phyloP scores from a whole-genome alignment of 2,113 vertebrate species.

The Leptocoma aspasia region DNA sequence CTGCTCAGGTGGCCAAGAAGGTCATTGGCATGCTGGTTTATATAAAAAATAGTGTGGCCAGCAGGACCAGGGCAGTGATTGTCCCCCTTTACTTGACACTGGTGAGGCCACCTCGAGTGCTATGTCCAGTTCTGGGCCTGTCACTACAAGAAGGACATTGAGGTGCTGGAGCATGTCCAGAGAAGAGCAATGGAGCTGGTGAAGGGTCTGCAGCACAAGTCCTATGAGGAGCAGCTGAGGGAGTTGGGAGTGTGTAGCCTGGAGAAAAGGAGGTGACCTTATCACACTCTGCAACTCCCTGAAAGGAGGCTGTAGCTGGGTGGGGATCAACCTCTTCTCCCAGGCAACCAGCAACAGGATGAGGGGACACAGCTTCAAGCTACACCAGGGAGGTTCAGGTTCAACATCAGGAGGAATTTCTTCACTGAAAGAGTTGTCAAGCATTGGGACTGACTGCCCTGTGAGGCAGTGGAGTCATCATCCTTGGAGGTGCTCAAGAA shows the following conservation, averaged over 20 bases:
- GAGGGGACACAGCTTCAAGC: background rate
- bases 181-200: background rate
- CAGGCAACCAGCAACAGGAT: background rate
- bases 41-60: background rate
- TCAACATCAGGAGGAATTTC: background rate
- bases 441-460: background rate
- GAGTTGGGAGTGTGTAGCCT: background rate
- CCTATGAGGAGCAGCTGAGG: background rate
- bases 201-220: background rate
- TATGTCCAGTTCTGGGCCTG: accelerated
- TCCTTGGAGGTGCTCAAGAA: background rate
- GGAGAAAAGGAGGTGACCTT: background rate
- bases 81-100: background rate
- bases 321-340: background rate
- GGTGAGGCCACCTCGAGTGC: accelerated
- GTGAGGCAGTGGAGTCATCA: background rate
- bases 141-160: background rate
- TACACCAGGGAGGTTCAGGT: background rate
- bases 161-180: accelerated
- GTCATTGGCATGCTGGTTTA: background rate
- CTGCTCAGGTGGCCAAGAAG: background rate
- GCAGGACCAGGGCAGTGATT: background rate
- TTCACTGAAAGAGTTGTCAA: background rate
- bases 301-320: background rate
- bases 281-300: no score